Conservation (phyloP, 1,140 invertebrate species). For the Galleria mellonella region DNA sequence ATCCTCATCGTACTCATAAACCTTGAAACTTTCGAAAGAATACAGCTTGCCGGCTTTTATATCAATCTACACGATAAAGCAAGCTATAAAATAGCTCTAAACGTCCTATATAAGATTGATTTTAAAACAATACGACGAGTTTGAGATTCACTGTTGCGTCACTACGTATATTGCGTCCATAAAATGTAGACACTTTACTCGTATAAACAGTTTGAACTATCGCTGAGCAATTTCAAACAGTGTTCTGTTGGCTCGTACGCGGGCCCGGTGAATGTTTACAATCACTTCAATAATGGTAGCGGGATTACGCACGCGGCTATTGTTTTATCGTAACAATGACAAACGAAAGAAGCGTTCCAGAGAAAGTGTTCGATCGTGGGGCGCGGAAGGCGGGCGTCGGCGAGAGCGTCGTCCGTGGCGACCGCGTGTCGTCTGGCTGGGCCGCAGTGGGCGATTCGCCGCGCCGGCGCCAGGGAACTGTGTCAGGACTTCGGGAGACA, state of each 20-base stretch:
- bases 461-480: conserved; percentile 69
- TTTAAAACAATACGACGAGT: not conserved
- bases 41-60: conserved; percentile 65
- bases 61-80: conserved; percentile 16
- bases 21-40: conserved; percentile 70
- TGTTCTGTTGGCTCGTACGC: not conserved
- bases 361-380: conserved; percentile 22
- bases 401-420: conserved; percentile 42
- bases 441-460: conserved; percentile 50
- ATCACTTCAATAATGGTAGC: conserved; percentile 30
- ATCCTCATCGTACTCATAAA: conserved; percentile 66
- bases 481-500: conserved; percentile 41
- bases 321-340: conserved; percentile 39
- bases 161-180: not conserved
- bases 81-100: conserved; percentile 8
- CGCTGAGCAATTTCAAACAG: not conserved
- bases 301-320: conserved; percentile 44
- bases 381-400: conserved; percentile 15
- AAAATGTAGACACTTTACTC: not conserved
- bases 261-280: conserved; percentile 22
- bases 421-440: conserved; percentile 65
- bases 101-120: not conserved
- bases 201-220: not conserved
- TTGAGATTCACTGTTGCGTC: conserved; percentile 4
- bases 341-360: conserved; percentile 16